Evolutionary conservation across 2,888 invertebrate genomes (phyloP), one percentile per base, ranked within the genome.

Genomic region (Pseudococcus viburni): DNA sequence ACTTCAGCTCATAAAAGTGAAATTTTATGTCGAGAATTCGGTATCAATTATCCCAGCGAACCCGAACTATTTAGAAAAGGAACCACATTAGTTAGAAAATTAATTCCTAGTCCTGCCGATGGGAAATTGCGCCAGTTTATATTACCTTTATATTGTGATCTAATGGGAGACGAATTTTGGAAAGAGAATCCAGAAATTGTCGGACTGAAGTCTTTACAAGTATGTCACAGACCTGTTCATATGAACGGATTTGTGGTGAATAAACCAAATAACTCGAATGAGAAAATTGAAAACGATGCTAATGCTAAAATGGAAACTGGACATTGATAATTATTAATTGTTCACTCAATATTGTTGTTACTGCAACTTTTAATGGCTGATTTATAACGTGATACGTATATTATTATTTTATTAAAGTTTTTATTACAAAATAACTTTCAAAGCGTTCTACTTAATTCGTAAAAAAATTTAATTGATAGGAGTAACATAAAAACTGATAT

Each of bases 1-100:
- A 97, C 97, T 2, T 95, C 98, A 0, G 93, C 94, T 55, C 97
- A 98, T 90, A 99, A 99, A 93, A 97, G 99, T 93, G 98, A 99
- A 92, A 94, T 99, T 90, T 93, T 99, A 59, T 98, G 96, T 91
- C 94, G 95, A 90, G 95, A 97, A 91, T 99, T 98, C 92, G 94
- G 95, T 88, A 95, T 96, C 12, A 99, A 99, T 92, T 99, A 99
- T 91, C 99, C 99, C 91, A 95, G 96, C 90, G 95, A 98, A 91
- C 95, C 95, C 22, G 94, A 95, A 89, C 94, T 98, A 90, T 98
- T 94, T 91, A 95, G 96, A 90, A 98, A 98, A 92, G 99, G 99
- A 3, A 97, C 98, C 22, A 94, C 96, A 88, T 92, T 98, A 64
- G 91, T 98, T 77, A 93, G 95, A 87, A 96, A 96, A 92, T 91